phyloP scores from a whole-genome alignment of 2,113 vertebrate genomes.

The Anolis sagrei region DNA sequence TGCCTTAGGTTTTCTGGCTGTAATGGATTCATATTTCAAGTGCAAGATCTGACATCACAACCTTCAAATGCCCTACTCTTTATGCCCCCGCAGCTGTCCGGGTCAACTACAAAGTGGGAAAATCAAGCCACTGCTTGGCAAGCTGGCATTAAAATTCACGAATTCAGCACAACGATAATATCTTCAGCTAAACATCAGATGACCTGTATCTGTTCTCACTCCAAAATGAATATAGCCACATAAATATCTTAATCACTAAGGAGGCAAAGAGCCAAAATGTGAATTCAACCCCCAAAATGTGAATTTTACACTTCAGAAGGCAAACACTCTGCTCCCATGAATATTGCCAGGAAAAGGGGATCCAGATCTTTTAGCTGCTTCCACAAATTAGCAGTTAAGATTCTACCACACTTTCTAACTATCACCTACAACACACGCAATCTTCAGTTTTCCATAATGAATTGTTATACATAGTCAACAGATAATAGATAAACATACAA shows the following conservation, averaged over 20 bases:
- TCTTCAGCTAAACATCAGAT: not conserved
- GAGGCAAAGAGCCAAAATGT: not conserved
- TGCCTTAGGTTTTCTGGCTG: not conserved
- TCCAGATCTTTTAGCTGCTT: constrained; percentile 22
- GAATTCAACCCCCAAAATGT: constrained; percentile 42
- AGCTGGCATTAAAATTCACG: not conserved
- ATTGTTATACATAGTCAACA: not conserved
- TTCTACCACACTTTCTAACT: not conserved
- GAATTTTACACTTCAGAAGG: constrained; percentile 17
- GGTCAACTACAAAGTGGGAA: not conserved
- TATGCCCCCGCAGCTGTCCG: not conserved
- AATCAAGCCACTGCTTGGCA: not conserved
- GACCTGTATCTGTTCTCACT: not conserved
- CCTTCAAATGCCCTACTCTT: not conserved
- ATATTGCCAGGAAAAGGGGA: constrained; percentile 3
- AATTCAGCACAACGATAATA: fast-evolving
- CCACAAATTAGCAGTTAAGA: fast-evolving
- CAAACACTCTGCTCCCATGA: constrained; percentile 7
- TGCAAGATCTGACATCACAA: not conserved
- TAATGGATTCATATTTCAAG: not conserved
- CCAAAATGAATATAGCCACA: not conserved
- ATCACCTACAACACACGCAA: not conserved
- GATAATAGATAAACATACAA: not conserved
- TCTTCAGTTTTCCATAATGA: constrained; percentile 4
- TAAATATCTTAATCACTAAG: not conserved